Conservation (phyloP, 2,113 vertebrate species). For the Thunnus thynnus region DNA sequence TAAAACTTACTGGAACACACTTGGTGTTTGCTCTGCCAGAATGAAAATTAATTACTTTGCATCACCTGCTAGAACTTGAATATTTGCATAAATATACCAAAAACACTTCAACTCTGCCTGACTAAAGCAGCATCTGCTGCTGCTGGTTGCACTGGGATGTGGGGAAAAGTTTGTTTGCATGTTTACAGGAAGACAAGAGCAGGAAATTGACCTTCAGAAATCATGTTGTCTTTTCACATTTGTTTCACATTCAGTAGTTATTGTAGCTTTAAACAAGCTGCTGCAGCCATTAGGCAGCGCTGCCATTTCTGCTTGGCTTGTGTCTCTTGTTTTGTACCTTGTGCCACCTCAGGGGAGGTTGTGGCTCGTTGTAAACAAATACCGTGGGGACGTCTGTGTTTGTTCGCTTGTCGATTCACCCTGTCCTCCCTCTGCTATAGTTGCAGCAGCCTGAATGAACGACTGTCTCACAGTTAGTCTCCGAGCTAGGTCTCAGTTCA, state of each 20-base stretch:
- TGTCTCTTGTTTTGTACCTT: constrained; percentile 79
- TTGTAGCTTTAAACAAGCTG: constrained; percentile 7
- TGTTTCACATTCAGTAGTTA: constrained; percentile 25
- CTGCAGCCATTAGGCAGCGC: constrained; percentile 31
- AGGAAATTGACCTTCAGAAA: constrained; percentile 29
- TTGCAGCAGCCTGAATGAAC: constrained; percentile 37
- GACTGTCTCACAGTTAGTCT: constrained; percentile 16
- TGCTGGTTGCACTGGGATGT: background rate
- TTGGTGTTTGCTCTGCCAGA: background rate
- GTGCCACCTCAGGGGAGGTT: constrained; percentile 65
- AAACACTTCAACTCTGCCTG: background rate
- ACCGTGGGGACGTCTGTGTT: constrained; percentile 72
- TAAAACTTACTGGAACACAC: background rate
- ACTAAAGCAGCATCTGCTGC: constrained; percentile 12
- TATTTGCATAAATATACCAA: background rate
- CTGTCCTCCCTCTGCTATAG: constrained; percentile 30
- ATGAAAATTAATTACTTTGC: background rate
- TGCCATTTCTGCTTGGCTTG: constrained; percentile 40
- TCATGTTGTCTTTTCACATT: constrained; percentile 16
- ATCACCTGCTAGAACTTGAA: constrained; percentile 1
- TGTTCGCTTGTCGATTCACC: constrained; percentile 49
- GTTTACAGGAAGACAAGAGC: background rate
- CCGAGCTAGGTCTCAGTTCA: background rate
- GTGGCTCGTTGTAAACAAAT: constrained; percentile 69
- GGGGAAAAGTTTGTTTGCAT: constrained; percentile 42